Evolutionary conservation across 2,888 invertebrate species (phyloP).

Genomic region (Stenodera caucasica): DNA sequence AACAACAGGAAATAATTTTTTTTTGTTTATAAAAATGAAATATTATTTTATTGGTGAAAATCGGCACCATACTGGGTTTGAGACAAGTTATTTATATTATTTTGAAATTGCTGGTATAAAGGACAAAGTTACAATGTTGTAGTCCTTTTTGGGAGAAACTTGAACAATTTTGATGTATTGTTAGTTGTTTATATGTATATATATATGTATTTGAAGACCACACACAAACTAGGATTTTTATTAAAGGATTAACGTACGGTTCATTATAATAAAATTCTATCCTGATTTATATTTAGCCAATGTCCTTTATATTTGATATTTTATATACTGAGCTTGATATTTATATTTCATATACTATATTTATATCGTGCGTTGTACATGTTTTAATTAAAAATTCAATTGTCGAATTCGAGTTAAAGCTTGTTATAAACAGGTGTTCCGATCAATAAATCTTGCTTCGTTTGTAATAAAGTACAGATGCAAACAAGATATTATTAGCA

Average conservation of each 20-base stretch:
- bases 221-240: slow-evolving; percentile 28
- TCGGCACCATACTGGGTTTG: not conserved
- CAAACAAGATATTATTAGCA: slow-evolving; percentile 27
- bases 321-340: slow-evolving; percentile 21
- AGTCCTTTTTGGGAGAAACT: slow-evolving; percentile 12
- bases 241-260: slow-evolving; percentile 25
- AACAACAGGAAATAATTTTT: slow-evolving; percentile 5
- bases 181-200: slow-evolving; percentile 31
- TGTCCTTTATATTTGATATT: too few species aligned
- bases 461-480: slow-evolving; percentile 19
- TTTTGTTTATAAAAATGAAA: slow-evolving; percentile 1
- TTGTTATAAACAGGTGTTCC: slow-evolving; percentile 24
- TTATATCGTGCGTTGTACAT: slow-evolving; percentile 11
- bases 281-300: slow-evolving; percentile 28
- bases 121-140: not conserved
- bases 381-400: slow-evolving; percentile 29
- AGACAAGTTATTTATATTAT: too few species aligned
- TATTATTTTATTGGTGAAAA: not conserved
- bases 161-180: slow-evolving; percentile 33
- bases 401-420: slow-evolving; percentile 24
- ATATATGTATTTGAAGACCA: slow-evolving; percentile 31
- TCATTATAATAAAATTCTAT: slow-evolving; percentile 16
- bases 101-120: not conserved
- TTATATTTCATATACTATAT: slow-evolving; percentile 22
- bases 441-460: slow-evolving; percentile 16